Evolutionary conservation across 2,797 vertebrate genomes (phyloP), one percentile per base, ranked within the genome.

Genomic region (Syndactyla subalaris): DNA sequence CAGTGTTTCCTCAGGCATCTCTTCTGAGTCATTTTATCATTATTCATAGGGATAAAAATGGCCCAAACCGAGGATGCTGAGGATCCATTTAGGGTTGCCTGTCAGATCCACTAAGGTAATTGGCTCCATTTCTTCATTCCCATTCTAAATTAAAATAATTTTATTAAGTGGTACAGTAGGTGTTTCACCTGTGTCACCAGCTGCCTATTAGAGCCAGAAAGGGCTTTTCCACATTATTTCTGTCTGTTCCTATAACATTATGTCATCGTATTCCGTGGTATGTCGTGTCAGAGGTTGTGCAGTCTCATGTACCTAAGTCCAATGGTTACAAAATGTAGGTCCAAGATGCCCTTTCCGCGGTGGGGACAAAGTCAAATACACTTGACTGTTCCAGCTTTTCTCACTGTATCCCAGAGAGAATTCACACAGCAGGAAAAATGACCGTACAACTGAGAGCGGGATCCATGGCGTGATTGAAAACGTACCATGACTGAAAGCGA

Each of bases 121-220:
- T 93, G 84, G 88, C 93, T 97, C 85, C 66, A 70, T 96, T 97
- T 96, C 95, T 97, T 97, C 89, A 89, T 96, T 92, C 96, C 89
- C 67, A 78, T 94, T 93, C 88, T 96, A 96, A 96, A 88, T 94
- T 93, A 96, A 94, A 97, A 97, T 96, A 92, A 95, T 97, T 96
- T 97, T 89, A 96, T 97, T 97, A 96, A 97, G 92, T 90, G 93
- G 92, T 88, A 72, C 70, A 93, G 78, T 75, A 94, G 91, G 91
- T 96, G 88, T 95, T 97, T 88, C 95, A 91, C 81, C 90, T 96
- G 88, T 96, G 86, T 95, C 91, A 95, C 81, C 61, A 87, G 81
- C 90, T 96, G 88, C 84, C 97, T 97, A 63, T 95, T 97, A 95
- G 93, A 97, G 72, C 75, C 92, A 96, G 96, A 94, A 95, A 76